phyloP scores from a whole-genome alignment of 2,113 vertebrate species.

The Labrus mixtus region DNA sequence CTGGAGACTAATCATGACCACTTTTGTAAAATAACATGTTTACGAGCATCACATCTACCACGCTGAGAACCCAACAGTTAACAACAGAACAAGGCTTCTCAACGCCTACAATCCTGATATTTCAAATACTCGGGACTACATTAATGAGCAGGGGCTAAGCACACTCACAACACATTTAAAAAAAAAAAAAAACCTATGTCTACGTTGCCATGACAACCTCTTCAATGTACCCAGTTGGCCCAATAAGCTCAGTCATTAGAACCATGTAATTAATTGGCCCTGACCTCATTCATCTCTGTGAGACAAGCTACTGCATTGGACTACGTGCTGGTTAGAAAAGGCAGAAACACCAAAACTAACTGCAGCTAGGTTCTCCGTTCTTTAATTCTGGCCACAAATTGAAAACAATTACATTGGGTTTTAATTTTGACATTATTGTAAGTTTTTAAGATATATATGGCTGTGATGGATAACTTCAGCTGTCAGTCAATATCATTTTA shows the following conservation, averaged over 20 bases:
- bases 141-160: conserved; percentile 59
- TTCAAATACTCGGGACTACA: conserved; percentile 55
- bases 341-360: conserved; percentile 40
- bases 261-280: conserved; percentile 82
- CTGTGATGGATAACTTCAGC: conserved; percentile 24
- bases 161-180: conserved; percentile 66
- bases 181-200: conserved; percentile 64
- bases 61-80: conserved; percentile 49
- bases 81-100: conserved; percentile 57
- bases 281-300: conserved; percentile 71
- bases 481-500: neutral
- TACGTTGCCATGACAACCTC: conserved; percentile 76
- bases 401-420: conserved; percentile 1
- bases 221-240: conserved; percentile 68
- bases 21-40: conserved; percentile 65
- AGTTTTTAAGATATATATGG: neutral
- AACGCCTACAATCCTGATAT: conserved; percentile 68
- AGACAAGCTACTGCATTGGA: conserved; percentile 57
- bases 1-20: conserved; percentile 47
- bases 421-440: conserved; percentile 5
- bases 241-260: conserved; percentile 76
- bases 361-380: conserved; percentile 13
- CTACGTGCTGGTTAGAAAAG: conserved; percentile 60
- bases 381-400: neutral
- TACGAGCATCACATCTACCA: conserved; percentile 60